phyloP scores from a whole-genome alignment of 2,888 invertebrate species.

The Anaspis maculata region DNA sequence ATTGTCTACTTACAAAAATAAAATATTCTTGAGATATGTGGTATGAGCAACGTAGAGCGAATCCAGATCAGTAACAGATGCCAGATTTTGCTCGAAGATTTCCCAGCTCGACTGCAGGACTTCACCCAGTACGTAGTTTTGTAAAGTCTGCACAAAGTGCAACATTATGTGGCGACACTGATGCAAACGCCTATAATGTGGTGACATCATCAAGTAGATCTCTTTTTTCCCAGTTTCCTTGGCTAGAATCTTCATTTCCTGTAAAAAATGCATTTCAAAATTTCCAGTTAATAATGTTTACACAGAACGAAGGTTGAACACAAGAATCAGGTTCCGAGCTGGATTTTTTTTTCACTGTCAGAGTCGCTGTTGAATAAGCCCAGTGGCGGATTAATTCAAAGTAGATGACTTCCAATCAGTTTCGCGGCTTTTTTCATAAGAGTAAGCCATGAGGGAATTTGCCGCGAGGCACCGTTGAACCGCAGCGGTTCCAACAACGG shows the following conservation, averaged over 20 bases:
- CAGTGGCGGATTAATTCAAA: too few relatives aligned
- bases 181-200: slow-evolving; percentile 64
- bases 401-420: too few relatives aligned
- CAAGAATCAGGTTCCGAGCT: too few relatives aligned
- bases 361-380: too few relatives aligned
- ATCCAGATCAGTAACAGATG: slow-evolving; percentile 58
- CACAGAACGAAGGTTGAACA: too few relatives aligned
- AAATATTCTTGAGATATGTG: slow-evolving; percentile 63
- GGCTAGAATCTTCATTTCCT: slow-evolving; percentile 49
- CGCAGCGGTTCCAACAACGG: too few relatives aligned
- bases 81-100: slow-evolving; percentile 60
- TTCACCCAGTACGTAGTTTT: slow-evolving; percentile 70
- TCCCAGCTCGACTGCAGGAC: slow-evolving; percentile 69
- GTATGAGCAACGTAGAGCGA: slow-evolving; percentile 66
- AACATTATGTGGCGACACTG: slow-evolving; percentile 67
- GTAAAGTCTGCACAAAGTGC: slow-evolving; percentile 64
- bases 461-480: too few relatives aligned
- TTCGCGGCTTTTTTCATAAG: too few relatives aligned
- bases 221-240: slow-evolving; percentile 35
- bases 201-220: slow-evolving; percentile 47
- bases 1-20: slow-evolving; percentile 48
- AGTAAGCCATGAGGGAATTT: too few relatives aligned
- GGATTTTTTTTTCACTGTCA: too few relatives aligned
- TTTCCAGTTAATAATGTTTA: too few relatives aligned
- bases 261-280: slow-evolving; percentile 13